Base-by-base conservation (phyloP, 2,888 invertebrate species). In the Germaria angustata region DNA sequence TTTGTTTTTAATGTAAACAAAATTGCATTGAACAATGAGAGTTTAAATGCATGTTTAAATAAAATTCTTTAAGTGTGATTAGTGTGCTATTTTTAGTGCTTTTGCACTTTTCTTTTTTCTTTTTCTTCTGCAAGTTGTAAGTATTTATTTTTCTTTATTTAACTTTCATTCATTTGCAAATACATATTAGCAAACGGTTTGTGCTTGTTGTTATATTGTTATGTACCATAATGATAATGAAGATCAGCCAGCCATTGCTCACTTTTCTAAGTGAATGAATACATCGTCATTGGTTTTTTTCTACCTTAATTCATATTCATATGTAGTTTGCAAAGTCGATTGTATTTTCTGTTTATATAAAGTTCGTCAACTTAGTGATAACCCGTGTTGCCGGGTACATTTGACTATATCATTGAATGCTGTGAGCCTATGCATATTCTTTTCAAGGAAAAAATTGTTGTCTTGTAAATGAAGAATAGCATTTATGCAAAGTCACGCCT, bases 111-210 rank as follows among this genome's bases (percentile, higher is more conserved):
- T 49, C 6, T 39, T 32, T 41, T 39, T 28, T 49, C 6, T 28
- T 28, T 28, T 5, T 32, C 36, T 32, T 39, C 20, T 49, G 36
- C 49, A 66, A 55, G 36, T 63, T 59, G 61, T 39, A 53, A 69
- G 63, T 78, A 63, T 41, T 17, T 24, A 46, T 22, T 36, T 17
- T n/a, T 69, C 61, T 69, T 69, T 69, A 63, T 63, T 78, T 78
- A 55, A 78, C 63, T 78, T 78, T 63, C 53, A 78, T 69, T 78
- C 61, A 63, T 78, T 61, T 32, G 59, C 53, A 69, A 69, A 66
- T 66, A n/a, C n/a, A n/a, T n/a, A 66, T 76, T 41, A 15, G 46
- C 65, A 72, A 63, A 68, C 32, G 3, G n/a, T 75, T 61, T 68
- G 44, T 77, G 44, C 63, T 61, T 63, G 11, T 36, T 57, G 51